Evolutionary conservation across 2,888 invertebrate species (phyloP).

Genomic region (Mamestra brassicae): DNA sequence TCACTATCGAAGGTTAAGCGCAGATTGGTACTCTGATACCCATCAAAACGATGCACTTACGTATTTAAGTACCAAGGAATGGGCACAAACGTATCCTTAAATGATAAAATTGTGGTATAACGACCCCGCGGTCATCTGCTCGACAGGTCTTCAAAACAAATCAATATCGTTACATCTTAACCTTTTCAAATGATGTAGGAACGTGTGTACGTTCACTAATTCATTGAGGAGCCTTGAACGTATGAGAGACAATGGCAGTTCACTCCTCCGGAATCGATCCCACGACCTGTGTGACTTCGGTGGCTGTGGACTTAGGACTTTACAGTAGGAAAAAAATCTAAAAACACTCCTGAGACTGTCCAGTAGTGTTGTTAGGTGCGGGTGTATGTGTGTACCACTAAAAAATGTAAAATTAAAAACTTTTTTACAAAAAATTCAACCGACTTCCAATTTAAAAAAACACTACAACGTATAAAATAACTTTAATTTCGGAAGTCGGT

Average conservation of each 20-base stretch:
- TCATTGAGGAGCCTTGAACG: slow-evolving; percentile 58
- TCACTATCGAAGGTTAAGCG: slow-evolving; percentile 17
- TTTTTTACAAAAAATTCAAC: no score
- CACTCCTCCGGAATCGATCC: slow-evolving; percentile 75
- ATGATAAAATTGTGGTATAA: slow-evolving; percentile 30
- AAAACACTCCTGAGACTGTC: no score
- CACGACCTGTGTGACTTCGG: slow-evolving; percentile 60
- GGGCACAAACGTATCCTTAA: slow-evolving; percentile 30
- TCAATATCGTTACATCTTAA: slow-evolving; percentile 58
- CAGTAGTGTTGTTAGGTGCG: no score
- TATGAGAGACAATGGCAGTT: slow-evolving; percentile 72
- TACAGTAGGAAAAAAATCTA: not conserved
- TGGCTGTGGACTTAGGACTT: slow-evolving; percentile 43
- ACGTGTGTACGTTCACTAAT: slow-evolving; percentile 62
- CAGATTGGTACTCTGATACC: slow-evolving; percentile 20
- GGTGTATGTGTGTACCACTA: no score
- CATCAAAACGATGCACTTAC: slow-evolving; percentile 18
- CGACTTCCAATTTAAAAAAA: no score
- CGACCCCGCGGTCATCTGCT: slow-evolving; percentile 43
- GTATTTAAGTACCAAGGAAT: slow-evolving; percentile 32
- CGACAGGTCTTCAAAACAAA: slow-evolving; percentile 60
- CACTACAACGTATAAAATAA: no score
- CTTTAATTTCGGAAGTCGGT: no score
- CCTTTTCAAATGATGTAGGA: slow-evolving; percentile 57
- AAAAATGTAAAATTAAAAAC: no score